Base-by-base conservation (phyloP, 2,113 vertebrate genomes). In the Elaphurus davidianus region DNA sequence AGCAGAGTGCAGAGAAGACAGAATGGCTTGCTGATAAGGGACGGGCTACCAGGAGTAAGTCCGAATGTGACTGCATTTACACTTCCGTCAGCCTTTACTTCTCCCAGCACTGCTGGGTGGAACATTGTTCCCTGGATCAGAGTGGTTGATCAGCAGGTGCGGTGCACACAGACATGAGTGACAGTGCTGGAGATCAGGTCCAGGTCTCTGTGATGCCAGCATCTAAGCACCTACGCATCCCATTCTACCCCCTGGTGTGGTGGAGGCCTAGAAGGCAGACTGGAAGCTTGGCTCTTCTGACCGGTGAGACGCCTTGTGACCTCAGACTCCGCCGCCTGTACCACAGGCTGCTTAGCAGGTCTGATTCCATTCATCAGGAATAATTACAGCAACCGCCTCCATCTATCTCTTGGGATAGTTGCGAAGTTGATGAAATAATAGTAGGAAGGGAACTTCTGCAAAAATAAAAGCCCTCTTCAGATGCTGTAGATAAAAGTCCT, bases 241-340 rank as follows among this genome's bases (percentile, higher is more conserved):
- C 15, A 2, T 82, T 45, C 55, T 21, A 25, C 25, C 36, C 83
- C 36, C 76, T 25, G 14, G 27, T 17, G 0, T 0, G 4, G 55
- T 36, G 14, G 54, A 47, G 47, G 54, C 28, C 55, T 17, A 0
- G 71, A 78, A 40, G 33, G 36, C 25, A 55, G 40, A 59, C 3
- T 23, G 55, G 45, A 6, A 2, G 3, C 33, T 62, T 45, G 55
- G 62, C 94, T 98, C 15, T 98, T 92, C n/a, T 82, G 36, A 84
- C 86, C 67, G 87, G 59, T 81, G 71, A 47, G 89, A 15, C 1
- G 28, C 57, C 83, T 47, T 62, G 45, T 55, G 71, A 81, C 74
- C 15, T 36, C 21, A 6, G 25, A 50, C 5, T 36, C 19, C 33
- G 0, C 17, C 21, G 43, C 45, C 74, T 40, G 57, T 25, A 14